These are phyloP conservation scores for Colletes latitarsis DNA, from an alignment of 1,140 invertebrate species.

Conservation along the genomic window DNA sequence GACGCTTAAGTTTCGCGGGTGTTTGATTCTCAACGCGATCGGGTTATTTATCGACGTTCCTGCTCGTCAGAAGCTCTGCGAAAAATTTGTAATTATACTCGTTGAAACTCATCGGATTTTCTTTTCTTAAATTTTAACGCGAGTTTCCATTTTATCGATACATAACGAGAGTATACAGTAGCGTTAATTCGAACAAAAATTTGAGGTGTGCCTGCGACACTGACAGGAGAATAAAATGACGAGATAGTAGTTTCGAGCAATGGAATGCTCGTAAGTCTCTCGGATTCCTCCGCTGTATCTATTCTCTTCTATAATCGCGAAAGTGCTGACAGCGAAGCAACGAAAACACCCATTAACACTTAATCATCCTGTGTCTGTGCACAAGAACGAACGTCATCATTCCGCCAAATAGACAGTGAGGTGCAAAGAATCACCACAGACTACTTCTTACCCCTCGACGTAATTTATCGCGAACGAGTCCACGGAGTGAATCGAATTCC, in stretches of 20 bases:
- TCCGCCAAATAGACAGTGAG: neutral
- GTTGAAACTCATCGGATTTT: too few relatives aligned
- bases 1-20: neutral
- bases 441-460: neutral
- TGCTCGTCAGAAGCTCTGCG: too few relatives aligned
- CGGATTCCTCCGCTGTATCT: neutral
- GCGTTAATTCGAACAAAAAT: too few relatives aligned
- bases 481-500: neutral
- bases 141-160: too few relatives aligned
- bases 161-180: too few relatives aligned
- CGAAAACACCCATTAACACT: neutral
- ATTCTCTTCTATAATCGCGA: neutral
- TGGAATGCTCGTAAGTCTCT: too few relatives aligned
- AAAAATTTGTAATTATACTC: too few relatives aligned
- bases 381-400: neutral
- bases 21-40: neutral
- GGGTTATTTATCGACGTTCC: too few relatives aligned
- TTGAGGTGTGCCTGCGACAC: too few relatives aligned
- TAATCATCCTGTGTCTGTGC: neutral
- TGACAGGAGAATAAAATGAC: neutral
- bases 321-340: neutral
- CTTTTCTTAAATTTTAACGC: too few relatives aligned
- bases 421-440: neutral
- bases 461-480: conserved; percentile 16
- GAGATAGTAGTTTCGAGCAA: too few relatives aligned